These are phyloP conservation scores for Myiagra hebetior DNA, from an alignment of 2,113 vertebrate species.

Conservation along the genomic window DNA sequence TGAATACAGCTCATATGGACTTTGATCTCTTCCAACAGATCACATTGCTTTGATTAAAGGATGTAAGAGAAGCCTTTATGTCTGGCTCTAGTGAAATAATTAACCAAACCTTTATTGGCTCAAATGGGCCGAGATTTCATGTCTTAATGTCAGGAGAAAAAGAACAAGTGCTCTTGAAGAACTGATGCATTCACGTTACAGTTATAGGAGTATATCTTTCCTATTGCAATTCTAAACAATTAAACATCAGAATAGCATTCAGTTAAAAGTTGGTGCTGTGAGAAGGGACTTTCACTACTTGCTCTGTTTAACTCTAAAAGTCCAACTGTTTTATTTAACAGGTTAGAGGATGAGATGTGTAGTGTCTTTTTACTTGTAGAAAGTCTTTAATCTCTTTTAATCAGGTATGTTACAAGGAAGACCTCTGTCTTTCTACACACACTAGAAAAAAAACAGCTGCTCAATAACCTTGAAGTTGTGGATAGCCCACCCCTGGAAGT, in stretches of 20 bases:
- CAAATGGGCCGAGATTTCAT: background rate
- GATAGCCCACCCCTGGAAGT: background rate
- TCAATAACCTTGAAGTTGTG: background rate
- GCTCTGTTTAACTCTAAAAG: background rate
- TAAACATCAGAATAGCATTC: background rate
- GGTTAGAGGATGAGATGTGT: background rate
- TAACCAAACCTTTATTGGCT: background rate
- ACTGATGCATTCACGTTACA: background rate
- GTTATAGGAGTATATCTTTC: background rate
- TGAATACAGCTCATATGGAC: background rate
- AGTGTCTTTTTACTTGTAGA: background rate
- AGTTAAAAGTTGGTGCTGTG: background rate
- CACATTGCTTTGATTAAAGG: background rate
- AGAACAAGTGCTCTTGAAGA: background rate
- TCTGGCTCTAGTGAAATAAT: background rate
- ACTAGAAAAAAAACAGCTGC: background rate
- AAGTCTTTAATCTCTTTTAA: background rate
- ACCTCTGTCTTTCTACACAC: background rate
- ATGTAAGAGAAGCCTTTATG: accelerated
- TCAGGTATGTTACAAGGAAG: background rate
- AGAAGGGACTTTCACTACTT: background rate
- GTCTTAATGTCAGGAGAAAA: background rate
- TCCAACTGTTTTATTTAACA: background rate
- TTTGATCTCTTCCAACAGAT: background rate
- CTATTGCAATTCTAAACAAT: background rate